Percentiles rank a stretch among this genome's conserved stretches.
phyloP scores from a whole-genome alignment of 2,113 vertebrate genomes.

The Sisor rabdophorus region DNA sequence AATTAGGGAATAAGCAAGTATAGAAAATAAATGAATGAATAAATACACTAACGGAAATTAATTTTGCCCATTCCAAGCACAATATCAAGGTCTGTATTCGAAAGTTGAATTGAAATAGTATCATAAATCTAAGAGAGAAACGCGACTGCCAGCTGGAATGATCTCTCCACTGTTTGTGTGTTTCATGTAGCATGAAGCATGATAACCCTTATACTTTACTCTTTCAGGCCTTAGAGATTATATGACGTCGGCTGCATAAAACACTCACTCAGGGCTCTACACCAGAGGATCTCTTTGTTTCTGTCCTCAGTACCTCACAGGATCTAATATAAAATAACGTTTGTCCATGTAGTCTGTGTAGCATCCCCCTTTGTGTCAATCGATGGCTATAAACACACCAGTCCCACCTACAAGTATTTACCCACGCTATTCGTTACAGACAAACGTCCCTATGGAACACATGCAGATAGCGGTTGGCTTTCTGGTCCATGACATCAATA shows the following conservation, averaged over 20 bases:
- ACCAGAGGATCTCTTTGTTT: neutral
- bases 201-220: constrained; percentile 54
- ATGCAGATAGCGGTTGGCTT: constrained; percentile 62
- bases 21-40: too few species aligned
- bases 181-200: constrained; percentile 57
- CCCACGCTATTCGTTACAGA: constrained; percentile 43
- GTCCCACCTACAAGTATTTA: neutral
- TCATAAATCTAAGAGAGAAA: constrained; percentile 19
- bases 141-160: constrained; percentile 18
- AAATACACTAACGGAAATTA: too few species aligned
- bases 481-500: constrained; percentile 64
- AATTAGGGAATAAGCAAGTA: too few species aligned
- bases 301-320: constrained; percentile 24
- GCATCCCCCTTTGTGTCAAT: constrained; percentile 30
- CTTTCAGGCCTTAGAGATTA: constrained; percentile 49
- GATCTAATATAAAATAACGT: constrained; percentile 30
- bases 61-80: too few species aligned
- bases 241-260: constrained; percentile 24
- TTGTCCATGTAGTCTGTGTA: constrained; percentile 5
- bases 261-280: constrained; percentile 15
- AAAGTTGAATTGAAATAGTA: constrained; percentile 33
- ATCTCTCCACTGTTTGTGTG: constrained; percentile 55
- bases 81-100: neutral
- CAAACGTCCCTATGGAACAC: constrained; percentile 61
- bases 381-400: constrained; percentile 22